Evolutionary conservation across 2,113 vertebrate genomes (phyloP).

Genomic region (Embiotoca jacksoni): DNA sequence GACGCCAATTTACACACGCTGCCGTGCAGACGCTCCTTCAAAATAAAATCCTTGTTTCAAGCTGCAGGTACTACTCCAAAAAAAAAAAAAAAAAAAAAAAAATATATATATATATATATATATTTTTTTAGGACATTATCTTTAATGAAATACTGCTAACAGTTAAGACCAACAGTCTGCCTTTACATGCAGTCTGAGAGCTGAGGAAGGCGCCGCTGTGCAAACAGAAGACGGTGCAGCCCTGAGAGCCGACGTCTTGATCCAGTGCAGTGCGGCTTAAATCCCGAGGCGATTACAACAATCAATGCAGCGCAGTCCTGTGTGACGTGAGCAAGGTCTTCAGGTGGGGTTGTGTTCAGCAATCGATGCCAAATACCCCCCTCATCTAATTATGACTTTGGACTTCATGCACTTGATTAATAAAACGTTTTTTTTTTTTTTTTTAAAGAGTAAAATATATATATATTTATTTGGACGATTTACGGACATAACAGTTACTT

Average conservation of each 20-base stretch:
- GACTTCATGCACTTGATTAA: neutral
- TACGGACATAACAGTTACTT: neutral
- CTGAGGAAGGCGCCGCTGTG: neutral
- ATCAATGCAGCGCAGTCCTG: conserved; percentile 31
- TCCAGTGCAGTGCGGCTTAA: conserved; percentile 34
- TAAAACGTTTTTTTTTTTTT: too few species aligned
- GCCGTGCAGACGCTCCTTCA: neutral
- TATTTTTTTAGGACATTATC: neutral
- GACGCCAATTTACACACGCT: neutral
- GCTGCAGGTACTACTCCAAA: neutral
- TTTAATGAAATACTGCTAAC: neutral
- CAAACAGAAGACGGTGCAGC: conserved; percentile 5
- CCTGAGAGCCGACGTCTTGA: conserved; percentile 27
- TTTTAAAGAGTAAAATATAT: too few species aligned
- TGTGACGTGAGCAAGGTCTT: conserved; percentile 1
- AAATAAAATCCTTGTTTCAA: neutral
- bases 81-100: too few species aligned
- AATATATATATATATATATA: neutral
- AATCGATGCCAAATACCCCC: neutral
- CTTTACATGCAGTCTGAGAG: neutral
- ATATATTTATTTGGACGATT: too few species aligned
- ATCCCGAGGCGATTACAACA: conserved; percentile 19
- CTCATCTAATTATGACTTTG: neutral
- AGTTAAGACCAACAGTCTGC: neutral
- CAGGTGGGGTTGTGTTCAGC: neutral